Evolutionary conservation across 1,140 invertebrate genomes (phyloP), one percentile per base, ranked within the genome.

Genomic region (Galendromus occidentalis): DNA sequence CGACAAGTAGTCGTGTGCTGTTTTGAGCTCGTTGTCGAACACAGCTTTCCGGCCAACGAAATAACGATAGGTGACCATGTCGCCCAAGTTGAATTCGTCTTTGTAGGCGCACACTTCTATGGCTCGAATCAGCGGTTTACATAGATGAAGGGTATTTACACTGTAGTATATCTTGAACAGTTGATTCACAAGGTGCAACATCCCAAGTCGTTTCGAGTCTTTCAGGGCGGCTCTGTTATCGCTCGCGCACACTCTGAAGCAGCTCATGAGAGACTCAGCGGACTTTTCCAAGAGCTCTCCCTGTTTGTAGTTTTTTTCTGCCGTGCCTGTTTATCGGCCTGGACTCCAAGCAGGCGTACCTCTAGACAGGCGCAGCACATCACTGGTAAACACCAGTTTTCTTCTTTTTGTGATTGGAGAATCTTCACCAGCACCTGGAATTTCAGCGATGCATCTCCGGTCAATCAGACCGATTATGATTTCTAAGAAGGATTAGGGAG

Each of bases 1-100:
- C 1, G 86, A 85, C 6, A 98, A 78, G 74, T 86, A 87, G 74
- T 92, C 84, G 74, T 97, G 89, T 66, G 94, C 94, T 85, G 74
- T 80, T 76, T 86, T 86, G 73, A 93, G 96, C 74, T 97, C 89
- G 68, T 89, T 93, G 76, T 98, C 93, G 76, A 97, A 98, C 87
- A 98, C 96, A 1, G 90, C 87, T 76, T 97, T 95, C 6, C 92
- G 80, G 1, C 94, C 94, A 18, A 96, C 89, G 79, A 92, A 98
- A 78, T 95, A 97, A 74, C 86, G 88, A 74, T 95, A 98, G 0
- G 94, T 97, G 29, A 84, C 80, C 44, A 92, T 85, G 74, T 93
- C 88, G 14, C 80, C 75, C 33, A 78, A 87, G 41, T 85, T 83
- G 76, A 94, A 98, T 66, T 83, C 82, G 55, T 94, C 87, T 75